Base-by-base conservation (phyloP, 2,113 vertebrate species). In the Trinectes maculatus region DNA sequence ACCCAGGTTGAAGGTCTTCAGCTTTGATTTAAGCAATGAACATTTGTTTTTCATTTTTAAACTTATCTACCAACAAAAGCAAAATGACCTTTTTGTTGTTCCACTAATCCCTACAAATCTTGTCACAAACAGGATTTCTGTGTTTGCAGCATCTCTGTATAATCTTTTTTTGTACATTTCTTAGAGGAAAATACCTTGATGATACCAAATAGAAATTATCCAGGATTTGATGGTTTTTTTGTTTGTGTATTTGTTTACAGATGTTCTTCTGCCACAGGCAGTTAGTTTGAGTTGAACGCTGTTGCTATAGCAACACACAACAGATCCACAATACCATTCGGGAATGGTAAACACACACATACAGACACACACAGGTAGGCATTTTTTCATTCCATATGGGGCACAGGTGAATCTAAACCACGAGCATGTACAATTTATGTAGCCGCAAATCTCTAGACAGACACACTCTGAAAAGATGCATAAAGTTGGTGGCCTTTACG, bases 81-180 rank as follows among this genome's bases (percentile, higher is more conserved):
- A 49, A 42, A 19, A 52, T 1, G 2, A 62, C 15, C 5, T 62
- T 63, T 66, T 73, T 71, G 49, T 74, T 70, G 29, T 31, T 6
- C 11, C 24, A 44, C 48, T 83, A 79, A 88, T 83, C 77, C 51
- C 10, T 15, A 8, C 26, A n/a, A 34, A 61, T 11, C 9, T 69
- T 64, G n/a, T 79, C 60, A 67, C 3, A 68, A n/a, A n/a, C n/a
- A n/a, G n/a, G 42, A 73, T 65, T 36, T 84, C 75, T 75, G 64
- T 49, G 68, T 22, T 56, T 46, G 10, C 37, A 37, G 36, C 18
- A 60, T 59, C 21, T 71, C 26, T 54, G 12, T 15, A 61, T 63
- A 63, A 71, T 47, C 3, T 9, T 16, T 22, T 4, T 24, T 25
- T 37, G 49, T 56, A 24, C 28, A 57, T 65, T 54, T 71, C 31